These are phyloP conservation scores for Gasteruption jaculator DNA, from an alignment of 2,888 invertebrate genomes.

Conservation along the genomic window DNA sequence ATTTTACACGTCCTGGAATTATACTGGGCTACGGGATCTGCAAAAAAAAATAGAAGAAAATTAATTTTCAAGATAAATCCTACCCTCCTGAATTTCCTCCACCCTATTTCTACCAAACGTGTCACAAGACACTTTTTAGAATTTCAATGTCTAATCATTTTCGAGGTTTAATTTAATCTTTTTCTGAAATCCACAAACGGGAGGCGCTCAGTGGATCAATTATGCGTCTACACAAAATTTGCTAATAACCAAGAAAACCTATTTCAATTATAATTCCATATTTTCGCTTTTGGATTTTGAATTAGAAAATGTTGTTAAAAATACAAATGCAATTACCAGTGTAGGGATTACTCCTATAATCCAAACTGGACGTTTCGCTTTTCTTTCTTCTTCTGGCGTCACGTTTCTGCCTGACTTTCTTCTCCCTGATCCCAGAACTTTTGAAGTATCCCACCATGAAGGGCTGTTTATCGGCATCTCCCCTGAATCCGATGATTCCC, in stretches of 20 bases:
- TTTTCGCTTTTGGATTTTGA: too few relatives aligned
- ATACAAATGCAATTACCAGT: constrained; percentile 49
- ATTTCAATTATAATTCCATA: too few relatives aligned
- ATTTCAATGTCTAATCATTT: too few relatives aligned
- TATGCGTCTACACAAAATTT: too few relatives aligned
- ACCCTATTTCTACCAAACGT: too few relatives aligned
- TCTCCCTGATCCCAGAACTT: constrained; percentile 57
- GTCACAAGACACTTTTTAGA: too few relatives aligned
- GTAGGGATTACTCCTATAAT: constrained; percentile 58
- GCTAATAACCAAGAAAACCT: too few relatives aligned
- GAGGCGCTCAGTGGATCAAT: too few relatives aligned
- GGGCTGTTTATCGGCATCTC: constrained; percentile 79
- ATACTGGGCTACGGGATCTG: constrained; percentile 39
- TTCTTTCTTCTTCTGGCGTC: constrained; percentile 58
- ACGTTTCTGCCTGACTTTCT: constrained; percentile 58
- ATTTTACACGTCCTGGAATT: constrained; percentile 76
- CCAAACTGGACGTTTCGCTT: constrained; percentile 47
- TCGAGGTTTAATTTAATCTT: too few relatives aligned
- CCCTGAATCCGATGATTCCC: constrained; percentile 73
- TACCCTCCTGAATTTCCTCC: too few relatives aligned
- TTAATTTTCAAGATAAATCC: too few relatives aligned
- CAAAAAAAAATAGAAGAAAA: constrained; percentile 17
- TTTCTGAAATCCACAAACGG: too few relatives aligned
- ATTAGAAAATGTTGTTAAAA: constrained; percentile 4
- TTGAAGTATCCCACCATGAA: constrained; percentile 90